A percentile compares a stretch with the other conserved stretches of the same genome.
phyloP scores from a whole-genome alignment of 2,797 vertebrate genomes.

The Antrozous pallidus region DNA sequence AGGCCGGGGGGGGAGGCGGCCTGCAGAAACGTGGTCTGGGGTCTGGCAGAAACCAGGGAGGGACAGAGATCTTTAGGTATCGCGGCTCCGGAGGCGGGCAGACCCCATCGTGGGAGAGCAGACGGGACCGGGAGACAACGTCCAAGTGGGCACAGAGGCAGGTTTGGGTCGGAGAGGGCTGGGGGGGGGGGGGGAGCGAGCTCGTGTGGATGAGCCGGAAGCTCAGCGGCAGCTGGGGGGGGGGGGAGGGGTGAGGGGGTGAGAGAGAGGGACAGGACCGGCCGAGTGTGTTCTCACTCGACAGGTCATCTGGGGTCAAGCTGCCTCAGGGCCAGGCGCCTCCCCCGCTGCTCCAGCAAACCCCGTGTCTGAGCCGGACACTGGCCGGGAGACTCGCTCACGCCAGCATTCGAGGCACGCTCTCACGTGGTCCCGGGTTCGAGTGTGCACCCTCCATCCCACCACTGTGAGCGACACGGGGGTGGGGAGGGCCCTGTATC shows the following conservation, averaged over 20 bases:
- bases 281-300: fast-evolving
- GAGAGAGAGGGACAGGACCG: background rate
- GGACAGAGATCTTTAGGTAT: too few relatives aligned
- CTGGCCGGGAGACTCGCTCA: fast-evolving
- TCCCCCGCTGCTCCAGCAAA: background rate
- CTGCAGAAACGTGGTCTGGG: background rate
- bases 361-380: background rate
- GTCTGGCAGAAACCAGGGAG: background rate
- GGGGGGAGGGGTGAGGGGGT: too few relatives aligned
- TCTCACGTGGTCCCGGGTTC: too few relatives aligned
- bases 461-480: background rate
- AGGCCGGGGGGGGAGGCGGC: fast-evolving
- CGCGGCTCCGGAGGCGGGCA: background rate
- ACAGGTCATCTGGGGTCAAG: fast-evolving
- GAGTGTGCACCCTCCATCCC: too few relatives aligned
- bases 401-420: fast-evolving
- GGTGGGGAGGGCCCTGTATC: fast-evolving
- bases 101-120: too few relatives aligned
- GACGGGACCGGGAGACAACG: background rate
- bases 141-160: background rate
- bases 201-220: too few relatives aligned
- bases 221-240: background rate
- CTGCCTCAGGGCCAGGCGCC: background rate
- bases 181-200: background rate
- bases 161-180: background rate